Evolutionary conservation across 2,797 vertebrate species (phyloP), one percentile per base, ranked within the genome.

Genomic region (Centroberyx gerrardi): DNA sequence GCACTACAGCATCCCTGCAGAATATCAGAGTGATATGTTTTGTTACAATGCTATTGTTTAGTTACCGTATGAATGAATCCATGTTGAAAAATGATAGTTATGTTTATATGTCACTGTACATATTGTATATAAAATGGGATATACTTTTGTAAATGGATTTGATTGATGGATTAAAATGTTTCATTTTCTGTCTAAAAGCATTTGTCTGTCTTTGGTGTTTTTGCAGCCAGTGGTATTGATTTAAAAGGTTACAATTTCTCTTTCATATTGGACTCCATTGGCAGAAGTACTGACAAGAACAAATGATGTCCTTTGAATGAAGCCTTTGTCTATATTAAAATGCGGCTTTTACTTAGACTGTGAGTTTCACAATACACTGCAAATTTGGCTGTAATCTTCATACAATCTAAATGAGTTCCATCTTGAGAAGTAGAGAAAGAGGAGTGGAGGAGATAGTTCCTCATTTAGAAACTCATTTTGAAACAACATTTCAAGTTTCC

Each of bases 71-170:
- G 89, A 93, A 86, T 88, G 87, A 91, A 87, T 90, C 84, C 86
- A 90, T 91, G 90, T 88, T 88, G 90, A 81, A 88, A 88, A 92
- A 90, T 87, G 76, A 78, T 90, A 88, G 92, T 92, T 93, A 79
- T 85, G 92, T 95, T 93, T 93, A 94, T 93, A 90, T 87, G 83
- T 86, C 86, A 81, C 70, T 95, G 93, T 95, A 95, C 81, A 95
- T 95, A 95, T 82, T 96, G 94, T 96, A 96, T 89, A 96, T 95
- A 95, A 95, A 95, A 95, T 92, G 94, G 94, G 92, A 95, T 94
- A 95, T 95, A 94, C 94, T 95, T 95, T 94, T 95, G 94, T 95
- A 95, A 95, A 95, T 94, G 86, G 88, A 93, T 91, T 90, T 92
- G 91, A 92, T 92, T 93, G 89, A 93, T 93, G 78, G 89, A 93